These are phyloP conservation scores for Neodiprion fabricii DNA, from an alignment of 1,140 invertebrate genomes.

Conservation along the genomic window DNA sequence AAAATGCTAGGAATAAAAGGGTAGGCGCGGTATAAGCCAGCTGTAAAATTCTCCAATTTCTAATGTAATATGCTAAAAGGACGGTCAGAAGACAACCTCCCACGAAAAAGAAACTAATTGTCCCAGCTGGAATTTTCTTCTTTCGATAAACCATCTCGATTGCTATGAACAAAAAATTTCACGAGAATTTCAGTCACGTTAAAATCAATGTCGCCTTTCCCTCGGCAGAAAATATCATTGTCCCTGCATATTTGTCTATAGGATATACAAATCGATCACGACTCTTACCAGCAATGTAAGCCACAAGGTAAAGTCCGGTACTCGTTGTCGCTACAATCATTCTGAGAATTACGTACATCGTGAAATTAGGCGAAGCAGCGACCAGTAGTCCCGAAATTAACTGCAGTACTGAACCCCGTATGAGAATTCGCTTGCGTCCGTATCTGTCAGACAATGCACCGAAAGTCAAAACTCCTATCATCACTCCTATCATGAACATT, in stretches of 20 bases:
- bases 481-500: slow-evolving; percentile 83
- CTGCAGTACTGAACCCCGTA: slow-evolving; percentile 73
- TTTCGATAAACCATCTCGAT: slow-evolving; percentile 85
- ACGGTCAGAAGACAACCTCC: slow-evolving; percentile 77
- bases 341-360: slow-evolving; percentile 71
- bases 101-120: slow-evolving; percentile 81
- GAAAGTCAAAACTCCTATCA: slow-evolving; percentile 80
- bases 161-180: slow-evolving; percentile 60
- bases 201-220: slow-evolving; percentile 15
- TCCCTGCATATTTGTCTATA: not conserved
- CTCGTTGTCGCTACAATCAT: slow-evolving; percentile 75
- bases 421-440: slow-evolving; percentile 76
- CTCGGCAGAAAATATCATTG: slow-evolving; percentile 9
- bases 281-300: slow-evolving; percentile 76
- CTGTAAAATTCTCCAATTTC: slow-evolving; percentile 78
- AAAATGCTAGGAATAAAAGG: slow-evolving; percentile 75
- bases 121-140: slow-evolving; percentile 76
- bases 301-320: slow-evolving; percentile 78
- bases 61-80: slow-evolving; percentile 74
- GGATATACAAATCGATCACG: not conserved
- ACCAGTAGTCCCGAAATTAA: slow-evolving; percentile 70
- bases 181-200: slow-evolving; percentile 10
- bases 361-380: slow-evolving; percentile 72
- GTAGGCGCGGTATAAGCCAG: slow-evolving; percentile 75
- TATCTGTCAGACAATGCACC: slow-evolving; percentile 83